Evolutionary conservation across 2,797 vertebrate species (phyloP), one percentile per base, ranked within the genome.

Genomic region (Basileuterus tristriatus): DNA sequence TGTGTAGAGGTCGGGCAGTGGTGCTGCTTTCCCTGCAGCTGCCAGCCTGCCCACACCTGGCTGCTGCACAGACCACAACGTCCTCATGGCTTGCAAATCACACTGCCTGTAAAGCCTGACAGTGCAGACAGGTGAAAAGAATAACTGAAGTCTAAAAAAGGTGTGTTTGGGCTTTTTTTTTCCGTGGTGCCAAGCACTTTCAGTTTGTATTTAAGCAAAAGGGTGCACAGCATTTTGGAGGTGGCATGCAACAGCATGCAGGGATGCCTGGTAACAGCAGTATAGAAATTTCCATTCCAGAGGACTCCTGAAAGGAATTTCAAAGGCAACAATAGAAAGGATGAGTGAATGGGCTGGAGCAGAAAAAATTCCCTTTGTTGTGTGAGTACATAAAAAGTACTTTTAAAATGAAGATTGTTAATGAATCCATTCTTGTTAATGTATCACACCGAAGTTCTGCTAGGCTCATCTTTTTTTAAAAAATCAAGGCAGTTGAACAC

Each of bases 1-100:
- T 62, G 4, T 0, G 0, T 0, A 13, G 67, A 56, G 63, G 36
- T 49, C 1, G 4, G 30, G 59, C 55, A 30, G 62, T 29, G 64
- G 41, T 15, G 2, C 64, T 60, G 43, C 68, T 58, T 77, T 65
- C 50, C 46, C 52, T 60, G 26, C 68, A 27, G 27, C 34, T 43
- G 30, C 43, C 60, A 15, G 39, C 27, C 60, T 59, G 55, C 39
- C 50, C 59, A 43, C 19, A 9, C 47, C 44, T 63, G 26, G 60
- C 53, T 83, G 62, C 50, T 41, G 0, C 13, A 15, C 36, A 43
- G 59, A 80, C 37, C 77, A 43, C 46, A 27, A 0, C 2, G 1
- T 63, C 55, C 44, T 62, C 49, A 22, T 4, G 24, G 30, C 43
- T 79, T 76, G 44, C 34, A 63, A 32, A 47, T 83, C 37, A 9